Conservation (phyloP, 2,888 invertebrate genomes). For the Drosophila testacea region DNA sequence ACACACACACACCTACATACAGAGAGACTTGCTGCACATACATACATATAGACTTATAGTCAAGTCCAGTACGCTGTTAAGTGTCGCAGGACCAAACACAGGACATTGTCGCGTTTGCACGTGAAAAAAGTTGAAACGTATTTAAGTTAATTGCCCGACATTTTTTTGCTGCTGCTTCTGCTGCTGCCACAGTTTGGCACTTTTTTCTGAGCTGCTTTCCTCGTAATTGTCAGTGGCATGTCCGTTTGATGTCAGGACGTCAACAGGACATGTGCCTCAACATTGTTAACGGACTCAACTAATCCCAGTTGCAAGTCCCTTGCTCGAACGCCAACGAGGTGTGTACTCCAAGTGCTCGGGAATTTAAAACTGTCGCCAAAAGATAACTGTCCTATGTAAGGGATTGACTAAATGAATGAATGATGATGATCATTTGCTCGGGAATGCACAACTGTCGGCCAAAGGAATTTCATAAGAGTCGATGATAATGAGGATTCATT, state of each 20-base stretch:
- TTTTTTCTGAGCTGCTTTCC: conserved; percentile 55
- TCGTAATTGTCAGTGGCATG: conserved; percentile 76
- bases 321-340: conserved; percentile 18
- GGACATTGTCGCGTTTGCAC: conserved; percentile 64
- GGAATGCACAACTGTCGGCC: too few species aligned
- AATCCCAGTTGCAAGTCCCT: conserved; percentile 39
- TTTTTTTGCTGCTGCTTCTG: conserved; percentile 55
- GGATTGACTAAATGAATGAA: background rate
- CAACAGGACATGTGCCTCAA: conserved; percentile 61
- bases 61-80: conserved; percentile 22
- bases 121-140: conserved; percentile 51
- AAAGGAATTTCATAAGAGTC: too few species aligned
- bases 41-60: background rate
- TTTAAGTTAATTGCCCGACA: conserved; percentile 74
- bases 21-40: background rate
- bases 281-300: conserved; percentile 45
- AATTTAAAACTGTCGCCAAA: conserved; percentile 20
- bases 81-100: conserved; percentile 53
- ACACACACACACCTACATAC: background rate
- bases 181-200: conserved; percentile 48
- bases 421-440: background rate
- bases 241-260: conserved; percentile 72
- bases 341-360: conserved; percentile 36
- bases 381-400: background rate
- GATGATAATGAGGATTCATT: too few species aligned